Conservation (phyloP, 2,888 invertebrate species). For the Archips xylosteana region DNA sequence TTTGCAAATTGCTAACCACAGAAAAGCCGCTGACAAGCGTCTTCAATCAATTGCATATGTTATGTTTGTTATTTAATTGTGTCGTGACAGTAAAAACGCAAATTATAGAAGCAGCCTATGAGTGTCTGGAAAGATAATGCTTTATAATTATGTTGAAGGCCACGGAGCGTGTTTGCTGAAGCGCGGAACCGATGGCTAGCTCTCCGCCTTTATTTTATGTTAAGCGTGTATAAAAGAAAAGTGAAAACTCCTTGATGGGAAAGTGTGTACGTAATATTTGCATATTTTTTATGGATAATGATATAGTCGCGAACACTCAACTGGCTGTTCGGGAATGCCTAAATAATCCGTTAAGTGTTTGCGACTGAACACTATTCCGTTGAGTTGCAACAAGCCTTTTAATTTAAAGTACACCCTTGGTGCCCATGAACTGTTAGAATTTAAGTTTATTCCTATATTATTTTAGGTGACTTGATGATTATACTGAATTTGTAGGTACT, state of each 20-base stretch:
- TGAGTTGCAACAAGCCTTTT: neutral
- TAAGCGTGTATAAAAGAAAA: neutral
- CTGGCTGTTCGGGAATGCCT: neutral
- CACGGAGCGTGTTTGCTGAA: neutral
- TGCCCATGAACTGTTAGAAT: slow-evolving; percentile 1
- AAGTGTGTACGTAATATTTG: neutral
- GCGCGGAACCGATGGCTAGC: neutral
- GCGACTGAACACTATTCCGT: neutral
- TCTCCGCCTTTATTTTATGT: neutral
- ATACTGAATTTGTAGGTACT: neutral
- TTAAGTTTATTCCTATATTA: neutral
- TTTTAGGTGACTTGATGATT: slow-evolving; percentile 1
- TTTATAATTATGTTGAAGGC: slow-evolving; percentile 3
- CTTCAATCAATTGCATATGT: neutral
- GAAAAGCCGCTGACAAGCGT: neutral
- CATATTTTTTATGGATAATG: neutral
- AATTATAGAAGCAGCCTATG: neutral
- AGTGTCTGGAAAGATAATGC: neutral
- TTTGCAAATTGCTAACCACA: neutral
- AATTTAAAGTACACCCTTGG: neutral
- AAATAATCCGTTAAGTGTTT: neutral
- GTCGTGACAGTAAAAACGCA: neutral
- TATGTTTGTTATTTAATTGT: neutral
- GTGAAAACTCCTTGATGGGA: neutral
- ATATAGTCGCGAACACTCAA: neutral